phyloP scores from a whole-genome alignment of 2,888 invertebrate genomes.

The Endomychus coccineus region DNA sequence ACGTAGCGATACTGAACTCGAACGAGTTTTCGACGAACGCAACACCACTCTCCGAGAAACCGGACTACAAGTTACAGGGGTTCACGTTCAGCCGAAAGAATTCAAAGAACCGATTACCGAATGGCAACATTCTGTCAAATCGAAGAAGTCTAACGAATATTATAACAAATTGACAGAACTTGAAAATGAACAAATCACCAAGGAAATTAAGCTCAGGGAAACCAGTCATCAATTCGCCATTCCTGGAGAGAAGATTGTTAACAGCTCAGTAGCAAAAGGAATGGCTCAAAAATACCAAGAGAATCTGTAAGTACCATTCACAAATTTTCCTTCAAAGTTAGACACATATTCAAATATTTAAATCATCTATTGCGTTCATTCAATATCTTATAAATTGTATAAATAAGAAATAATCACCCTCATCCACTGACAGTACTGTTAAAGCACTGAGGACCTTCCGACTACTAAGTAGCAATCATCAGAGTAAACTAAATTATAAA shows the following conservation, averaged over 20 bases:
- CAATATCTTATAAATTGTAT: no score
- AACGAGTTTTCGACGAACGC: conserved; percentile 82
- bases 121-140: conserved; percentile 77
- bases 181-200: conserved; percentile 77
- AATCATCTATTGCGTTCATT: no score
- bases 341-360: no score
- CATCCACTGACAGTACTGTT: no score
- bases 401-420: no score
- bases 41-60: conserved; percentile 62
- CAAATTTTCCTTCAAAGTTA: no score
- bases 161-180: conserved; percentile 74
- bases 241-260: conserved; percentile 74
- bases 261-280: conserved; percentile 69
- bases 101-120: conserved; percentile 69
- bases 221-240: conserved; percentile 74
- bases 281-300: conserved; percentile 84
- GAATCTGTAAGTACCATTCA: conserved; percentile 74
- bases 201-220: conserved; percentile 72
- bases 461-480: no score
- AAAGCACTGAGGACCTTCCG: no score
- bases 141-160: conserved; percentile 74
- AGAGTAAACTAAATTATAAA: no score
- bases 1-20: conserved; percentile 75
- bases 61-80: conserved; percentile 41
- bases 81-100: conserved; percentile 54